These are phyloP conservation scores for Crotalus helleri DNA, from an alignment of 2,113 vertebrate species.

Conservation along the genomic window DNA sequence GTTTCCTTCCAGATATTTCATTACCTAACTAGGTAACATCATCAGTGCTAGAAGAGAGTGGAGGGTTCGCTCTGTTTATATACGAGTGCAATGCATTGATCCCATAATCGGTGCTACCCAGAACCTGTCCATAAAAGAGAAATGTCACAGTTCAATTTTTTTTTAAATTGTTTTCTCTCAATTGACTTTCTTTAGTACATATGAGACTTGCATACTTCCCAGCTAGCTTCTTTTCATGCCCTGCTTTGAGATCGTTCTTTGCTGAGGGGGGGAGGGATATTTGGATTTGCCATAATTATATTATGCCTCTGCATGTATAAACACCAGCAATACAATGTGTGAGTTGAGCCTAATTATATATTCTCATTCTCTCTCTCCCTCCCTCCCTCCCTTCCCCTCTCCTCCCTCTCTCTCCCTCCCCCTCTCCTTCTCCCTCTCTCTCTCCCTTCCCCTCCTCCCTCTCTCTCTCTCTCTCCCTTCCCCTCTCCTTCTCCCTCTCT, in stretches of 20 bases:
- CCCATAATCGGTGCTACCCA: neutral
- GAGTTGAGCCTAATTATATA: neutral
- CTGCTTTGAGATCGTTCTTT: neutral
- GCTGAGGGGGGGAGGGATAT: neutral
- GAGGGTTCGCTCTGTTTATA: neutral
- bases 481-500: accelerated
- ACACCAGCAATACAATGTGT: accelerated
- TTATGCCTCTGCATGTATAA: no score
- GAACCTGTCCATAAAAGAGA: neutral
- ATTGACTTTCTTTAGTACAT: neutral
- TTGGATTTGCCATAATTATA: neutral
- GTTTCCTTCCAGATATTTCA: neutral
- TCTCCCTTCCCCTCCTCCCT: neutral
- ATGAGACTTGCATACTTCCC: neutral
- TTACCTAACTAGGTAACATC: neutral
- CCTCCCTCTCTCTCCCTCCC: neutral
- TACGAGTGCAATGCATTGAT: neutral
- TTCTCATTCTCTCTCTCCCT: neutral
- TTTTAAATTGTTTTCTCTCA: neutral
- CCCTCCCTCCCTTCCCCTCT: accelerated
- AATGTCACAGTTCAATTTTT: neutral
- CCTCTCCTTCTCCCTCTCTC: neutral
- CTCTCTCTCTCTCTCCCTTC: accelerated
- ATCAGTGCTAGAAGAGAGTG: neutral
- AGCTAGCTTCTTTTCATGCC: neutral